Conservation (phyloP, 2,888 invertebrate genomes). For the Glaucopsyche alexis region DNA sequence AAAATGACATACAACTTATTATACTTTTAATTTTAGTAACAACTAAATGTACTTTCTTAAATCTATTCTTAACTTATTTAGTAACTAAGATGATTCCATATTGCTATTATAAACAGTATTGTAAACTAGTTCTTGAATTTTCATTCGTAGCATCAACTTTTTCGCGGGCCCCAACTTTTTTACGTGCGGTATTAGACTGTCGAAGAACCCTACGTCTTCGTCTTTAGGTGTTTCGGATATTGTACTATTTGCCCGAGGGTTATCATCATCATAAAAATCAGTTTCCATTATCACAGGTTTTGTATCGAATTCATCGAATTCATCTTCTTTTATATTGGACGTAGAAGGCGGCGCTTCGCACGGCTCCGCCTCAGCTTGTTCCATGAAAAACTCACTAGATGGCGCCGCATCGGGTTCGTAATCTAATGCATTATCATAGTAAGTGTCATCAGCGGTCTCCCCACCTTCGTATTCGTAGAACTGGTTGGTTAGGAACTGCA, state of each 20-base stretch:
- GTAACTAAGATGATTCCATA: neutral
- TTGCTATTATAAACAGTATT: constrained; percentile 67
- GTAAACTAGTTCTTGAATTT: constrained; percentile 72
- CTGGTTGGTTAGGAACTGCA: constrained; percentile 68
- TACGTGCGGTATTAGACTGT: constrained; percentile 70
- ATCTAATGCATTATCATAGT: constrained; percentile 46
- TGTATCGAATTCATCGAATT: constrained; percentile 73
- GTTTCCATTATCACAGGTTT: constrained; percentile 73
- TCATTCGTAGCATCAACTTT: constrained; percentile 72
- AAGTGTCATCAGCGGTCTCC: constrained; percentile 50
- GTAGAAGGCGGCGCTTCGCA: constrained; percentile 26
- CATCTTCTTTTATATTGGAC: constrained; percentile 56
- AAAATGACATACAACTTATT: no score
- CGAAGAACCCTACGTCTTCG: constrained; percentile 73
- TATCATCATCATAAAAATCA: constrained; percentile 72
- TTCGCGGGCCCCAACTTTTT: constrained; percentile 71
- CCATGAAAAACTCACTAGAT: constrained; percentile 55
- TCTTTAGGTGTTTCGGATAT: constrained; percentile 56
- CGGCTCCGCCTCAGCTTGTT: constrained; percentile 43
- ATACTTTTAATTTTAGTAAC: no score
- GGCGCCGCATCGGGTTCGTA: constrained; percentile 50
- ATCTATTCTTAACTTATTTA: no score
- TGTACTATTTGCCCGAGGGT: constrained; percentile 50
- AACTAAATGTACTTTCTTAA: no score
- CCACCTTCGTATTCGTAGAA: constrained; percentile 69